These are phyloP conservation scores for Drosophila santomea DNA, from an alignment of 1,140 invertebrate species.

Conservation along the genomic window DNA sequence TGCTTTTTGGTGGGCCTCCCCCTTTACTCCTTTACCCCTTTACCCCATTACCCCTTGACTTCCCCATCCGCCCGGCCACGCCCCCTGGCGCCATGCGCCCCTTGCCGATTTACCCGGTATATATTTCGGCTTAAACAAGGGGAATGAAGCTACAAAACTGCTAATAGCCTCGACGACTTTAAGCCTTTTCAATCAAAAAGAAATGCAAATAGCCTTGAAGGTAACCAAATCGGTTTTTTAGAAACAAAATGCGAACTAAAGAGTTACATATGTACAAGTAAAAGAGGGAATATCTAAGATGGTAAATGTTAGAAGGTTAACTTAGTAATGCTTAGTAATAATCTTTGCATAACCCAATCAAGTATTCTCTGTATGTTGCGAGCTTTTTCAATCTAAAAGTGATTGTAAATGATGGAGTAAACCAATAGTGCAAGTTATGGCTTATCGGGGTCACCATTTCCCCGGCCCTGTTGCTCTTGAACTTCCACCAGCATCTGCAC, in stretches of 20 bases:
- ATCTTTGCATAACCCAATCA: no score
- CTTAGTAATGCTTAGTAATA: no score
- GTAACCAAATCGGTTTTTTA: not conserved
- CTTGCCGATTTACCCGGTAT: constrained; percentile 16
- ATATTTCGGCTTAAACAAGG: constrained; percentile 44
- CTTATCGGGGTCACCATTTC: not conserved
- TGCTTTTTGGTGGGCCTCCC: constrained; percentile 42
- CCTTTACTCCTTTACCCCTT: no score
- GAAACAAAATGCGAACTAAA: not conserved
- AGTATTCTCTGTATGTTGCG: no score
- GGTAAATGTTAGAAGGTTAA: no score
- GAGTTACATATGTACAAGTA: no score
- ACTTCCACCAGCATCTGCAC: not conserved
- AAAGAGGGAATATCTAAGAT: no score
- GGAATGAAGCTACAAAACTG: constrained; percentile 30
- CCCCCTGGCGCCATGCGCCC: not conserved
- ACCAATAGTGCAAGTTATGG: no score
- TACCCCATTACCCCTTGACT: no score
- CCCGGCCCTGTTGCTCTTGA: not conserved
- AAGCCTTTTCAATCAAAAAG: constrained; percentile 12
- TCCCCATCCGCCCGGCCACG: not conserved
- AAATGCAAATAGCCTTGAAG: not conserved
- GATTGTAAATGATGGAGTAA: no score
- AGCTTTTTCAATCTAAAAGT: no score
- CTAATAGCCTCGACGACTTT: constrained; percentile 32